Evolutionary conservation across 2,797 vertebrate genomes (phyloP).

Genomic region (Sebastes ruberrimus): DNA sequence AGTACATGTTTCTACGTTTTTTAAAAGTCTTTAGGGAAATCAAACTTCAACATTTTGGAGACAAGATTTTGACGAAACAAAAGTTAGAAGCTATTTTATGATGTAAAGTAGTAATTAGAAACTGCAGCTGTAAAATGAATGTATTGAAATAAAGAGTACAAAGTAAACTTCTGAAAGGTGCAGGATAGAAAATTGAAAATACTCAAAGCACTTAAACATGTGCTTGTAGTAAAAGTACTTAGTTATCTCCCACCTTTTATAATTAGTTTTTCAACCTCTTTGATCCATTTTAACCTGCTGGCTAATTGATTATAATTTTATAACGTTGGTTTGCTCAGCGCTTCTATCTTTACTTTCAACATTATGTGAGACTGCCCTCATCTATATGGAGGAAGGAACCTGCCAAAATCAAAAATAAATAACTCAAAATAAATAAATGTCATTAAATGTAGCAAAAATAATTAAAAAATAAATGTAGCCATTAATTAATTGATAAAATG

Average conservation of each 20-base stretch:
- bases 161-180: not conserved
- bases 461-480: too few relatives aligned
- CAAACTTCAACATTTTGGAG: not conserved
- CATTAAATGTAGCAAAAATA: too few relatives aligned
- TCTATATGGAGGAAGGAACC: too few relatives aligned
- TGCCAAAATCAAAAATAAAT: too few relatives aligned
- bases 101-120: fast-evolving
- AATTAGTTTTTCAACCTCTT: not conserved
- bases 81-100: not conserved
- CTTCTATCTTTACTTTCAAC: conserved; percentile 21
- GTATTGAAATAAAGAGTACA: not conserved
- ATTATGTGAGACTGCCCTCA: conserved; percentile 21
- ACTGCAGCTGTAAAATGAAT: not conserved
- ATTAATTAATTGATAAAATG: too few relatives aligned
- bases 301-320: conserved; percentile 31
- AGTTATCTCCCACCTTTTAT: not conserved
- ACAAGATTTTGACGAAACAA: not conserved
- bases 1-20: not conserved
- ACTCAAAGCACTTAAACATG: not conserved
- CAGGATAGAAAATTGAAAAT: not conserved
- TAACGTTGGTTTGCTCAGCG: conserved; percentile 3
- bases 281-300: conserved; percentile 35
- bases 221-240: not conserved
- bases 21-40: not conserved
- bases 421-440: too few relatives aligned